Base-by-base conservation (phyloP, 2,797 vertebrate genomes). In the Simalia tracyae region DNA sequence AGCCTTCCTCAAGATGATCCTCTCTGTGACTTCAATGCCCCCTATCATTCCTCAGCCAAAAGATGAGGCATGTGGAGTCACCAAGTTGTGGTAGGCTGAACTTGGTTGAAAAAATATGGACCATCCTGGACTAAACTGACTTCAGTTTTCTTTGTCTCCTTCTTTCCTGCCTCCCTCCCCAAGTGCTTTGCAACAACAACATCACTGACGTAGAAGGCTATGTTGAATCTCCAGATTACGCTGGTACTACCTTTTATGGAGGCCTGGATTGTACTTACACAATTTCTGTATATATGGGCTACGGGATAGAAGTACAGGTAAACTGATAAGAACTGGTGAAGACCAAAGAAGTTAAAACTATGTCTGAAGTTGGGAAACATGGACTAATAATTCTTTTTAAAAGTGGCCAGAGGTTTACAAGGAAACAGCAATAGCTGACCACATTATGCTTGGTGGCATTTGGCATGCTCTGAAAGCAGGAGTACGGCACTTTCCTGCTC, bases 231-330 rank as follows among this genome's bases (percentile, higher is more conserved):
- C 99, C 98, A 59, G 98, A 98, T 93, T 95, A 97, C 17, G 97
- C 98, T 8, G 98, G 98, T 14, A 94, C 96, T 0, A 87, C 97
- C 89, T 97, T 98, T 66, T 97, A 96, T 84, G 98, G 98, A 3
- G 98, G 98, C 56, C 96, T 99, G 95, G 98, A 99, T 91, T 99
- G 99, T 94, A 99, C 98, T 19, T 99, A 99, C 96, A 98, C 98
- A 95, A 98, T 99, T 93, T 98, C 98, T 7, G 98, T 99, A 91
- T 99, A 98, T 90, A 97, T 98, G 63, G 98, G 99, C 46, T 99
- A 98, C 0, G 98, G 98, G n/a, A 98, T 99, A 93, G 98, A 99
- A 95, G 98, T 99, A 94, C 98, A 99, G 98, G 98, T 98, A 97
- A 94, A 91, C 59, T 0, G 31, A 4, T 54, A 86, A 36, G 26